Base-by-base conservation (phyloP, 2,113 vertebrate genomes). In the Psittacara wagleri region DNA sequence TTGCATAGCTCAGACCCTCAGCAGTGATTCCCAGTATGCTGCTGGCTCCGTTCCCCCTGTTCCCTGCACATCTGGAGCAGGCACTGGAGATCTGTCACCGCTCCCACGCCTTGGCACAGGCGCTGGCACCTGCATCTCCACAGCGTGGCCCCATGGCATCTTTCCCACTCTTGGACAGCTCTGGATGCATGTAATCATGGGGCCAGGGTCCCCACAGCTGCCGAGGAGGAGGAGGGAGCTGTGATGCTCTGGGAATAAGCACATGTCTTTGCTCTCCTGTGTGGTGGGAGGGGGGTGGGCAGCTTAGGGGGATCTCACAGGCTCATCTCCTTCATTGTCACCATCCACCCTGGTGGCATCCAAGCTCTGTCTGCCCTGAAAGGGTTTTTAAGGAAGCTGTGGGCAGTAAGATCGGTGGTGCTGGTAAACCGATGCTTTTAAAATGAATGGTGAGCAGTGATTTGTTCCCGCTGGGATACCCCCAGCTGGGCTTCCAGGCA, bases 101-200 rank as follows among this genome's bases (percentile, higher is more conserved):
- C 83, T 94, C 95, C 95, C 81, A 87, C 10, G 8, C 81, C 63
- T 86, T 15, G 0, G 46, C 77, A 35, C 64, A 0, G 0, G 10
- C 73, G 61, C 77, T 66, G 83, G 24, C 89, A 83, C 79, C 43
- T 6, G 2, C 54, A 13, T 51, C 29, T 57, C 55, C 23, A 29
- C 28, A 23, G 35, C 0, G 1, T 0, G 17, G 72, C 59, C 81
- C 64, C 77, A 11, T 0, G 0, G 54, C 59, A 52, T 51, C 69
- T 41, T 41, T 75, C 37, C 66, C 6, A 1, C 25, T 79, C 52
- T 46, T 2, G 5, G 17, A 35, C 2, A 2, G 29, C 64, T 41
- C 49, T 6, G 3, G 55, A 37, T 19, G n/a, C 39, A 29, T 0
- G 4, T 23, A 55, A 49, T 35, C 1, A 1, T 5, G 13, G 43